These are phyloP conservation scores for Melanostigma gelatinosum DNA, from an alignment of 2,113 vertebrate genomes.

Conservation along the genomic window DNA sequence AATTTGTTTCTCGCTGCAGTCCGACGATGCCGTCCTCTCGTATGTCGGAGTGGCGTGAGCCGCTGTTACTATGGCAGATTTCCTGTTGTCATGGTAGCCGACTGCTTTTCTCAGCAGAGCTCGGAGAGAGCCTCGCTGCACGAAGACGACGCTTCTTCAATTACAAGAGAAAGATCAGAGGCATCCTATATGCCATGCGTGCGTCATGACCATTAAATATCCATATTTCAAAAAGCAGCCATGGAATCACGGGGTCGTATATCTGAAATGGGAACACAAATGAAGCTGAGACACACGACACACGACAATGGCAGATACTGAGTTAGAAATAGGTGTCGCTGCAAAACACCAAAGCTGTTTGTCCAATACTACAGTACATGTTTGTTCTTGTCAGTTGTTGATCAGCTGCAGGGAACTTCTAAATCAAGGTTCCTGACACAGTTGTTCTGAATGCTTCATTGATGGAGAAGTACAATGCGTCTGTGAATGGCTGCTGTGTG, in stretches of 20 bases:
- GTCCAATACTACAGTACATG: background rate
- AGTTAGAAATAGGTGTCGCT: background rate
- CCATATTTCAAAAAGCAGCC: conserved; percentile 9
- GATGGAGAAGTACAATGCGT: background rate
- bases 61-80: conserved; percentile 62
- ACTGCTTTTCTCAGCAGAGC: conserved; percentile 18
- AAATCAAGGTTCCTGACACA: background rate
- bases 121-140: conserved; percentile 1
- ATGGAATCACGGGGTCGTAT: background rate
- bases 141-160: conserved; percentile 30
- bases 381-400: background rate
- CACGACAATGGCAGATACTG: background rate
- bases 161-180: conserved; percentile 14
- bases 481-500: background rate
- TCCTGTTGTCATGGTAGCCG: conserved; percentile 75
- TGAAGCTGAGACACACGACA: background rate
- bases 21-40: background rate
- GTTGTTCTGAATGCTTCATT: background rate
- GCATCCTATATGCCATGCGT: background rate
- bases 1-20: background rate
- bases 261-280: conserved; percentile 2
- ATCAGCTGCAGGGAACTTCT: background rate
- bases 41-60: conserved; percentile 11
- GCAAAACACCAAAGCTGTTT: background rate
- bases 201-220: conserved; percentile 8